Conservation (phyloP, 2,113 vertebrate genomes). For the Leiothrix lutea region DNA sequence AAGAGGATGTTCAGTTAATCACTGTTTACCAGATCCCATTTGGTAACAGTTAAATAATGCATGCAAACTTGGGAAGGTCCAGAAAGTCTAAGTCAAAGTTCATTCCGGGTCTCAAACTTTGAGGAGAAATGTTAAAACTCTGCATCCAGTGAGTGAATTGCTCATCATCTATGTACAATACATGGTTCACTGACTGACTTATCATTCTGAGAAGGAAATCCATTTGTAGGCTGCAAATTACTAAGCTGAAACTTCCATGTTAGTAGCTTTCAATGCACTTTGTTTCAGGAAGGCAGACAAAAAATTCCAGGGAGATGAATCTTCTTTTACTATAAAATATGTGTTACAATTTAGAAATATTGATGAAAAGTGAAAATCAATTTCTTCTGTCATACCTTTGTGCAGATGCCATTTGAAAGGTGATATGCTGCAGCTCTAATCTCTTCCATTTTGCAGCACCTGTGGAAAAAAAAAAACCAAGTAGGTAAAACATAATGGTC, state of each 20-base stretch:
- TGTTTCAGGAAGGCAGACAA: conserved; percentile 4
- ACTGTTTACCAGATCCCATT: neutral
- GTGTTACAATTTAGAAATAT: conserved; percentile 34
- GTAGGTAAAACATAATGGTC: neutral
- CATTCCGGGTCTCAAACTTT: neutral
- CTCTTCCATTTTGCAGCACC: neutral
- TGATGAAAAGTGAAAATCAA: conserved; percentile 63
- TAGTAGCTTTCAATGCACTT: neutral
- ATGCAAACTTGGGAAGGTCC: neutral
- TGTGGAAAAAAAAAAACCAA: neutral
- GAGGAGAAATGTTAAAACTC: neutral
- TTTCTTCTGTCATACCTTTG: conserved; percentile 40
- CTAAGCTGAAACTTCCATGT: neutral
- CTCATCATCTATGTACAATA: neutral
- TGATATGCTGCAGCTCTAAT: neutral
- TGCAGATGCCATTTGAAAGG: conserved; percentile 29
- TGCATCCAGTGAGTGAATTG: neutral
- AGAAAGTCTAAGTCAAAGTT: neutral
- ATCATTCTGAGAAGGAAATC: neutral
- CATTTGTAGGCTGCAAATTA: conserved; percentile 23
- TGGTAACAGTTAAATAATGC: neutral
- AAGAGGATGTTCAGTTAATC: neutral
- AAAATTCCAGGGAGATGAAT: neutral
- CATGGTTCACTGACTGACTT: conserved; percentile 7
- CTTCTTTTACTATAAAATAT: conserved; percentile 32